Base-by-base conservation (phyloP, 2,888 invertebrate species). In the Hydroisotoma schaefferi region DNA sequence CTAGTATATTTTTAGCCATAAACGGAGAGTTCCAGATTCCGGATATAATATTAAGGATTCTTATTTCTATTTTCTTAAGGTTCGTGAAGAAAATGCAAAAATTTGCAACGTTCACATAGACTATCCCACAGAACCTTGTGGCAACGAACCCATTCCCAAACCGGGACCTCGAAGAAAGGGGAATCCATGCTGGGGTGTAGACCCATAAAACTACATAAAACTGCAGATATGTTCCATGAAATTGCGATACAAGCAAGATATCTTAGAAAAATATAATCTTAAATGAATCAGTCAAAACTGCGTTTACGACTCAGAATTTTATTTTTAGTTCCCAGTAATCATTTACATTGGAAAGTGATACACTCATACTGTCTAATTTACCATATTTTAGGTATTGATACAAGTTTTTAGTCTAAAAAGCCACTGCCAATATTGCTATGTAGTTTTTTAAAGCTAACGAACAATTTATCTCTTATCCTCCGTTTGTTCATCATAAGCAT, bases 111-210 rank as follows among this genome's bases (percentile, higher is more conserved):
- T 23, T 44, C 62, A 38, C 54, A 37, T 52, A 22, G 37, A 18
- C 15, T 52, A 52, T n/a, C 37, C 18, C 3, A 52, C 52, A 5
- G 52, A 52, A 22, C 52, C 52, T 10, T 52, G 52, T 23, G 10
- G 5, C 8, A 18, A 8, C 10, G 52, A 38, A 6, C 27, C 28
- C 6, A 20, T 12, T 12, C 15, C 10, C 8, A 23, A 23, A 33
- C 52, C 52, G 40, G 44, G 48, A 26, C 15, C 33, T 20, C 29
- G 43, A 25, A 26, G 46, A 5, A 61, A 61, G 28, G 59, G 55
- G 3, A 62, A 65, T 40, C 62, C 67, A 6, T 67, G 67, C 40
- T 57, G 59, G 26, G 67, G 64, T 15, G 67, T 67, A 10, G 67
- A 67, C 38, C 67, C 67, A 10, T 64, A 49, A 59, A 37, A 1